These are phyloP conservation scores for Pecten maximus DNA, from an alignment of 2,888 invertebrate species.

Conservation along the genomic window DNA sequence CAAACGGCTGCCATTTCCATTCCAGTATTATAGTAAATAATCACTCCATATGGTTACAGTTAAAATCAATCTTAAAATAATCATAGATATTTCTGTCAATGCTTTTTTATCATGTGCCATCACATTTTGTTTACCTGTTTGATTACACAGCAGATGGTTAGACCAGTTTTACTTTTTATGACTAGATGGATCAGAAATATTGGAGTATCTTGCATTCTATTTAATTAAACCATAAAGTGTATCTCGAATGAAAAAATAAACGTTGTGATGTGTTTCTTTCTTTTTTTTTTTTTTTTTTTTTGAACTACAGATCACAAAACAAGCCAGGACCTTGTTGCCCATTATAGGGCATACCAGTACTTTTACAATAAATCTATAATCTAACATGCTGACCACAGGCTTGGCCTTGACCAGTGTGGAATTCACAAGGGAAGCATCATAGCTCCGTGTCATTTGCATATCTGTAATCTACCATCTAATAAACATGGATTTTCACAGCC, in stretches of 20 bases:
- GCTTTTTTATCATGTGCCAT: neutral
- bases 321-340: neutral
- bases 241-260: neutral
- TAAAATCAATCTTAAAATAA: neutral
- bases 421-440: neutral
- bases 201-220: neutral
- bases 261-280: neutral
- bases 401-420: neutral
- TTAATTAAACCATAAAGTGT: neutral
- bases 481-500: slow-evolving; percentile 7
- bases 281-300: no score
- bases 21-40: neutral
- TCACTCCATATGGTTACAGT: neutral
- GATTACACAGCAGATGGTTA: neutral
- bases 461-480: neutral
- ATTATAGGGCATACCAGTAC: neutral
- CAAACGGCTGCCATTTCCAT: neutral
- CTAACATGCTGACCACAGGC: neutral
- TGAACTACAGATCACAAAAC: neutral
- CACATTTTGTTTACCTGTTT: neutral
- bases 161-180: neutral
- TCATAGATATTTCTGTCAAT: neutral
- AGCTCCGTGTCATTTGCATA: neutral
- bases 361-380: neutral
- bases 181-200: neutral